These are phyloP conservation scores for Rafetus swinhoei DNA, from an alignment of 2,113 vertebrate species.

Conservation along the genomic window DNA sequence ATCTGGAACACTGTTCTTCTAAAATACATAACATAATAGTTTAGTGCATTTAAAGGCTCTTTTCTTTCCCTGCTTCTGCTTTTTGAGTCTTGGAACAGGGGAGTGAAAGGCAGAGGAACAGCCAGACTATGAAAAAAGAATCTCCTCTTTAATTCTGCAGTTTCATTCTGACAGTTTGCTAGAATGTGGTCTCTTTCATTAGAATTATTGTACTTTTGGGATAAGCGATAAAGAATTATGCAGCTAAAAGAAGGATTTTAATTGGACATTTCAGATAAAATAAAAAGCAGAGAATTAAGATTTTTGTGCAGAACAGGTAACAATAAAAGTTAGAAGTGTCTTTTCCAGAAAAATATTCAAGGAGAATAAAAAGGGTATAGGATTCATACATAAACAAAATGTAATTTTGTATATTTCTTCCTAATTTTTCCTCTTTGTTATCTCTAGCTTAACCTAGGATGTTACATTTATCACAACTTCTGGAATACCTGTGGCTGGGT, in stretches of 20 bases:
- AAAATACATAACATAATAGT: not conserved
- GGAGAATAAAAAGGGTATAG: not conserved
- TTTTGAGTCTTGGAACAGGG: not conserved
- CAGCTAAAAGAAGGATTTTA: not conserved
- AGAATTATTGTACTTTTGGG: not conserved
- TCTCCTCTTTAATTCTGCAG: not conserved
- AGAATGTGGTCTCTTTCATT: not conserved
- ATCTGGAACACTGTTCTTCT: not conserved
- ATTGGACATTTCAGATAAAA: not conserved
- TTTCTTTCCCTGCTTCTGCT: not conserved
- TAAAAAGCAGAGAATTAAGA: not conserved
- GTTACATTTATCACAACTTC: not conserved
- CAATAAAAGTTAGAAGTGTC: not conserved
- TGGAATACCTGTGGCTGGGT: not conserved
- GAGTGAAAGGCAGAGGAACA: not conserved
- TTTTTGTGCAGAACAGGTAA: not conserved
- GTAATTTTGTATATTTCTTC: not conserved
- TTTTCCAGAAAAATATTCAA: not conserved
- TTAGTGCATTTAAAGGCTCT: not conserved
- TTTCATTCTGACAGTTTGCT: not conserved
- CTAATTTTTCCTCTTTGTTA: not conserved
- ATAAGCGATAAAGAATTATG: not conserved
- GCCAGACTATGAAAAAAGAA: not conserved
- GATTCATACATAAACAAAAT: not conserved
- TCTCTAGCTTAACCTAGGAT: not conserved